Base-by-base conservation (phyloP, 2,113 vertebrate genomes). In the Nothoprocta pentlandii region DNA sequence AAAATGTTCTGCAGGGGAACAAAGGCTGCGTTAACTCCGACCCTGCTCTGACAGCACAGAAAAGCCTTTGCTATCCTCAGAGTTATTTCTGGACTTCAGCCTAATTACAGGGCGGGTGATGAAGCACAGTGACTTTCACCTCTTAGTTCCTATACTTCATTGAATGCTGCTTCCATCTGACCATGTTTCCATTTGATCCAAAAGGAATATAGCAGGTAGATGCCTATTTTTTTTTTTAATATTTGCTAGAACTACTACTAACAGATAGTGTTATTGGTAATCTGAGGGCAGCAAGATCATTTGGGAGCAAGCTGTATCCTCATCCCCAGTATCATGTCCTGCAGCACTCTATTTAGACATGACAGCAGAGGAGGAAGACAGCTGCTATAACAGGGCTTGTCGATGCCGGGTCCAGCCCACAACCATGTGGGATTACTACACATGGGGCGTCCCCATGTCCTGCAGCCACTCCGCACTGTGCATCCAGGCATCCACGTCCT, bases 1-100 rank as follows among this genome's bases (percentile, higher is more conserved):
- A 99, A 97, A 93, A 99, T 99, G 89, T 99, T 99, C 99, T 98
- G 92, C 13, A 85, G 47, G 62, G 51, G 20, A 80, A 26, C 51
- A 91, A 73, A 91, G 54, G 62, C 49, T 16, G 13, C 14, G 9
- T 96, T 88, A 90, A 74, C 21, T 80, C 30, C 9, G 30, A 63
- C 80, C 53, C 34, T 15, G 26, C 3, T 10, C 6, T 42, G 30
- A 78, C 16, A 84, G 61, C 17, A 75, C 34, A 66, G 81, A 70
- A 71, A 58, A 34, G 22, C 84, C 51, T 94, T 87, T 66, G 47
- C 83, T 90, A 68, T 62, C 80, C 42, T 68, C 26, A 0, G 19
- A 47, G 69, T 39, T 79, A 82, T 71, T 94, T 82, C 64, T 85
- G 70, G 71, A 36, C 73, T 71, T 81, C 63, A 75, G 63, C 66